Conservation (phyloP, 1,140 invertebrate species). For the Drosophila grimshawi region DNA sequence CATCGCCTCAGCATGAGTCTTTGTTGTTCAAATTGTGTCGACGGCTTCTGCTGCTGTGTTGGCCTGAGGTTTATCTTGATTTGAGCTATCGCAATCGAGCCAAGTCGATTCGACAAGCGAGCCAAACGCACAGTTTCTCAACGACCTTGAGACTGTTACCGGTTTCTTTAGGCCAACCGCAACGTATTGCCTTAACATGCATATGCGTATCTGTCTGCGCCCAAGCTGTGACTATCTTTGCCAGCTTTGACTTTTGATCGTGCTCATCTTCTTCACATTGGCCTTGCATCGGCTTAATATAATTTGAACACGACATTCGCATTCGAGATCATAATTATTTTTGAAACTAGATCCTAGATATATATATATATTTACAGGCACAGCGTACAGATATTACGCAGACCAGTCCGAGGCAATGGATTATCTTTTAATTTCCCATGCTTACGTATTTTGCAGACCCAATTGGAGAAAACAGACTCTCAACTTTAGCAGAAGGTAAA, state of each 20-base stretch:
- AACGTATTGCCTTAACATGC: conserved; percentile 22
- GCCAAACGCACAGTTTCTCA: conserved; percentile 50
- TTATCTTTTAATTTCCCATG: background rate
- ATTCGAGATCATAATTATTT: conserved; percentile 7
- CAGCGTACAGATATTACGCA: background rate
- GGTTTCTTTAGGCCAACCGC: conserved; percentile 62
- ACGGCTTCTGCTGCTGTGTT: conserved; percentile 45
- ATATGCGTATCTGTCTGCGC: conserved; percentile 13
- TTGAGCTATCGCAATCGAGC: conserved; percentile 61
- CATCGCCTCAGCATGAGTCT: conserved; percentile 32
- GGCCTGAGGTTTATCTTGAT: conserved; percentile 63
- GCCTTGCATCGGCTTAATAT: background rate
- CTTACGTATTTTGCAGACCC: background rate
- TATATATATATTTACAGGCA: background rate
- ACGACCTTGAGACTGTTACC: conserved; percentile 79
- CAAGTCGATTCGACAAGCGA: conserved; percentile 27
- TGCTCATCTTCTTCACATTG: conserved; percentile 31
- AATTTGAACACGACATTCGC: conserved; percentile 12
- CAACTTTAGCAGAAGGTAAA: background rate
- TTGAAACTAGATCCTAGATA: background rate
- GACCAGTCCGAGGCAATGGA: background rate
- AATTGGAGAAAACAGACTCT: background rate
- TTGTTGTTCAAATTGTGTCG: conserved; percentile 60
- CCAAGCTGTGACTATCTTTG: conserved; percentile 35
- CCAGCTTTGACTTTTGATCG: conserved; percentile 35